Evolutionary conservation across 1,140 invertebrate species (phyloP).

Genomic region (Hypsibius dujardini): DNA sequence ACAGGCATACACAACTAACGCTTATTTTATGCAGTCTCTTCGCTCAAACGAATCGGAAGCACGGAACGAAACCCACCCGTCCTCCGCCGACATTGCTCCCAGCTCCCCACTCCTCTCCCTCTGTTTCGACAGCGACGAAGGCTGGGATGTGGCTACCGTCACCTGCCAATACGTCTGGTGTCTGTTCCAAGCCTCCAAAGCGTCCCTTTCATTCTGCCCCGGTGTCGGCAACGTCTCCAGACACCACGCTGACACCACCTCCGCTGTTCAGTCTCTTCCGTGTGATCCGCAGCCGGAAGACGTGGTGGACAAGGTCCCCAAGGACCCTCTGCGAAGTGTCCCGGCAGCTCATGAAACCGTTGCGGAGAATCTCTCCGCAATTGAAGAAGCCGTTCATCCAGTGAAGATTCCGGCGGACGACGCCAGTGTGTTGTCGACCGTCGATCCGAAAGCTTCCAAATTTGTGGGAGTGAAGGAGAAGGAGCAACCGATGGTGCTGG

Average conservation of each 20-base stretch:
- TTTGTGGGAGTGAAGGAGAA: neutral
- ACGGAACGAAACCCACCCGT: too few relatives aligned
- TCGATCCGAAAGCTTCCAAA: neutral
- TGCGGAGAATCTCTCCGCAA: neutral
- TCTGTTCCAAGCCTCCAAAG: constrained; percentile 1
- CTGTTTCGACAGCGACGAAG: neutral
- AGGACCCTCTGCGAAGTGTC: neutral
- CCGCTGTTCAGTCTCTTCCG: neutral
- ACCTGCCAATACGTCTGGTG: constrained; percentile 15
- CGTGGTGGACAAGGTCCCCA: neutral
- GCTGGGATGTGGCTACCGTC: neutral
- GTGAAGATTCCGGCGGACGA: neutral
- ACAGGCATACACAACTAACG: too few relatives aligned
- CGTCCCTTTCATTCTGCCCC: neutral
- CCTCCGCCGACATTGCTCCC: neutral
- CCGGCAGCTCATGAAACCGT: neutral
- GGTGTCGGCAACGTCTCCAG: neutral
- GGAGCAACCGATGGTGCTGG: neutral
- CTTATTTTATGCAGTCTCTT: too few relatives aligned
- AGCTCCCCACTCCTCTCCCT: neutral
- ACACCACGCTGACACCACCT: neutral
- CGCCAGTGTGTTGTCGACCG: neutral
- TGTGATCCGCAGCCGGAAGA: neutral
- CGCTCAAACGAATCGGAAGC: too few relatives aligned
- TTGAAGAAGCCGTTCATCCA: neutral